Percentiles rank a stretch among this genome's conserved stretches.
These are phyloP conservation scores for Athene noctua DNA, from an alignment of 2,113 vertebrate species.

Conservation along the genomic window DNA sequence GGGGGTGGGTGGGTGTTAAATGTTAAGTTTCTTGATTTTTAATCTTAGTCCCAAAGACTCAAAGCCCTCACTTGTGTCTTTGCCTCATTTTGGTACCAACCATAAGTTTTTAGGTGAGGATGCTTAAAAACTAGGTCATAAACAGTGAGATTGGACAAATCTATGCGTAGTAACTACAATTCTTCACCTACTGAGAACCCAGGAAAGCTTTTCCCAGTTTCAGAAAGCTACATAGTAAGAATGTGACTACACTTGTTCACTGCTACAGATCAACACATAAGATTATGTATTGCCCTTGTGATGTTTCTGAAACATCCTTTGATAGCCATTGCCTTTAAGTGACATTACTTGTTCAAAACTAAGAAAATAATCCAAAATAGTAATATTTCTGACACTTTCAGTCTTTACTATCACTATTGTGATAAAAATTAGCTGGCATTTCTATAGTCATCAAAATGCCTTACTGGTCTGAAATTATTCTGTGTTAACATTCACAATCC, in stretches of 20 bases:
- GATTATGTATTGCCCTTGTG: not conserved
- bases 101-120: not conserved
- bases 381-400: not conserved
- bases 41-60: not conserved
- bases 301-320: not conserved
- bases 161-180: not conserved
- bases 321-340: not conserved
- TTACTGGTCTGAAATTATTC: not conserved
- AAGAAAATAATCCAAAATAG: not conserved
- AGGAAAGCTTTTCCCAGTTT: not conserved
- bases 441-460: not conserved
- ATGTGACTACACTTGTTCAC: not conserved
- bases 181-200: not conserved
- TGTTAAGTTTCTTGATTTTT: not conserved
- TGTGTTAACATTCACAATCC: not conserved
- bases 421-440: not conserved
- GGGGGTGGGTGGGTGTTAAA: accelerated
- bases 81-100: not conserved
- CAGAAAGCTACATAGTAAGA: not conserved
- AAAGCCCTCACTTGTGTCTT: not conserved
- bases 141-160: not conserved
- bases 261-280: not conserved
- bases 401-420: not conserved
- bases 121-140: not conserved
- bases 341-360: not conserved